Evolutionary conservation across 2,797 vertebrate genomes (phyloP), one percentile per base, ranked within the genome.

Genomic region (Xiphorhynchus erythropygius): DNA sequence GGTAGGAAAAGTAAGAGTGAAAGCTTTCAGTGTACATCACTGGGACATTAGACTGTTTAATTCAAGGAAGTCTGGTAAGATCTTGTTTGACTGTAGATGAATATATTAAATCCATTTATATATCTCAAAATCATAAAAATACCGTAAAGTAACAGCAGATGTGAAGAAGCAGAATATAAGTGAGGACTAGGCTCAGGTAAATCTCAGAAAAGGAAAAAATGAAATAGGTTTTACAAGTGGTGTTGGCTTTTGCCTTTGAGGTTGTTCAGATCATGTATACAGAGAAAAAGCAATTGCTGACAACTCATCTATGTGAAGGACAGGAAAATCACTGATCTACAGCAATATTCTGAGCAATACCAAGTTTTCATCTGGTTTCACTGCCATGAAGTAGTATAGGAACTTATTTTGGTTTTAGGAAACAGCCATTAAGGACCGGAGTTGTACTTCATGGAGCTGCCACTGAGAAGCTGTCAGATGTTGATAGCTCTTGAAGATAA

Each of bases 301-400:
- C 12, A 69, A 65, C 12, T 60, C 5, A 16, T 56, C 23, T 44
- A 6, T 47, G 19, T 0, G 0, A 5, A 27, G 18, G 44, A 55
- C 12, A 67, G 59, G 23, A 77, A 87, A 82, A 63, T 76, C 33
- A 50, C 25, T 68, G 18, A 57, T 65, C n/a, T 77, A 35, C 2
- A 3, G 11, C 33, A 84, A 32, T 68, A 53, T 64, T 80, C 37
- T 68, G 49, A 83, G 64, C 25, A 70, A 41, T 46, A 33, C 21
- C 46, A 11, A 28, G 56, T 41, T 93, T 73, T 92, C 3, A 9
- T 64, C 53, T 87, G 57, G 64, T 83, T 85, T 93, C 47, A 80
- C 17, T 60, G 46, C 22, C 16, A 12, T 82, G 27, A 63, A 67
- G 8, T 44, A 59, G 19, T 52, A 13, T 23, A 64, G 46, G 42